A percentile compares a stretch with the other conserved stretches of the same genome.
phyloP scores from a whole-genome alignment of 1,140 invertebrate species.

The Trichoplusia ni region DNA sequence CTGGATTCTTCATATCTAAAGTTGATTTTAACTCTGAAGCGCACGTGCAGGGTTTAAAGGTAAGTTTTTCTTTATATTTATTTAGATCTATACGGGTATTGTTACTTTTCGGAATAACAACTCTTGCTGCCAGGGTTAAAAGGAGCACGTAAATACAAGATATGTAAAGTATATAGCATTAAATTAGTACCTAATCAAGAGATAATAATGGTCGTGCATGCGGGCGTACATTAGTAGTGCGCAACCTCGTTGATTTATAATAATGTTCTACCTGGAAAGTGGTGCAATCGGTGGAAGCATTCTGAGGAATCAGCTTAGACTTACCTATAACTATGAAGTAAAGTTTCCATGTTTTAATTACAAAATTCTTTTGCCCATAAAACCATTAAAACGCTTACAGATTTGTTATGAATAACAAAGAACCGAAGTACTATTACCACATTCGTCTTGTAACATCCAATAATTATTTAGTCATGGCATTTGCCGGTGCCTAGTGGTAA shows the following conservation, averaged over 20 bases:
- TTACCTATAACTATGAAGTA: background rate
- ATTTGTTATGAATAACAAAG: too few species aligned
- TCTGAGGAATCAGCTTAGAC: background rate
- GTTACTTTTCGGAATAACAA: too few species aligned
- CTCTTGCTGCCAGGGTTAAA: too few species aligned
- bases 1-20: slow-evolving; percentile 95
- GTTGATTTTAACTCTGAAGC: slow-evolving; percentile 93
- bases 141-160: too few species aligned
- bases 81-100: background rate
- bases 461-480: slow-evolving; percentile 21
- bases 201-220: background rate
- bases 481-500: background rate
- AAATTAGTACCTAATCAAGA: background rate
- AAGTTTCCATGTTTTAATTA: background rate
- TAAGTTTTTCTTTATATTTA: slow-evolving; percentile 72
- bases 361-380: too few species aligned
- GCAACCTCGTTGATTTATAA: slow-evolving; percentile 3
- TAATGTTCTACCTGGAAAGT: slow-evolving; percentile 12
- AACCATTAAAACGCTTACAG: background rate
- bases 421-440: background rate
- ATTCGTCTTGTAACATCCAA: background rate
- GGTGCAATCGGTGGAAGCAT: background rate
- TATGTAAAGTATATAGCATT: too few species aligned
- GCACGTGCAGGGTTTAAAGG: slow-evolving; percentile 91
- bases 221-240: background rate